phyloP scores from a whole-genome alignment of 2,113 vertebrate species.

The Fregata magnificens region DNA sequence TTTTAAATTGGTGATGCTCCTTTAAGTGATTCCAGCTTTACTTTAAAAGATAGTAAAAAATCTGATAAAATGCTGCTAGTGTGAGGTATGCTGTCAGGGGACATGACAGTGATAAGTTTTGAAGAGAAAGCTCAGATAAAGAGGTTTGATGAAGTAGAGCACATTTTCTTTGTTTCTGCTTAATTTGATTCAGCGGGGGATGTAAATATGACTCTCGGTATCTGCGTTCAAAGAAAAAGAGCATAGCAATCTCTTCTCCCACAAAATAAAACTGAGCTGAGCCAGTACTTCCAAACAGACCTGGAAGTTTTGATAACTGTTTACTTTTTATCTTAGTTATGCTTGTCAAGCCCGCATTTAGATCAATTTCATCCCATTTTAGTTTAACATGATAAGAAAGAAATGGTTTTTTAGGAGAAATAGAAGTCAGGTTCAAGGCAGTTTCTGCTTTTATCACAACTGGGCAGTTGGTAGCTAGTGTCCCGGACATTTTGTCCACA shows the following conservation, averaged over 20 bases:
- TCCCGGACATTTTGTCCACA: not conserved
- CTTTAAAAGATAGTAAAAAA: not conserved
- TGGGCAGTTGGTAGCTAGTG: not conserved
- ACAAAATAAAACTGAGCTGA: not conserved
- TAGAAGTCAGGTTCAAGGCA: not conserved
- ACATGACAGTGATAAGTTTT: not conserved
- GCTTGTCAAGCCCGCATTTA: not conserved
- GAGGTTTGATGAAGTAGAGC: not conserved
- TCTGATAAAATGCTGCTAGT: not conserved
- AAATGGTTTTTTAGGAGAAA: not conserved
- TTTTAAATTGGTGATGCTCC: not conserved
- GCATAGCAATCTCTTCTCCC: not conserved
- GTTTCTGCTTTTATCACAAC: not conserved
- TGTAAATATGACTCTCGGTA: not conserved
- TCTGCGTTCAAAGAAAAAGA: not conserved
- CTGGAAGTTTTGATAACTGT: not conserved
- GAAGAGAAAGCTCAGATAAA: conserved; percentile 11
- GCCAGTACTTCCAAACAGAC: not conserved
- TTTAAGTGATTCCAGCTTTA: not conserved
- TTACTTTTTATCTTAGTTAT: not conserved
- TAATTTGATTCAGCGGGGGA: conserved; percentile 11
- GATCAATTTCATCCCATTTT: not conserved
- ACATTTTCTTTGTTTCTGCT: conserved; percentile 35
- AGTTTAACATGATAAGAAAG: not conserved
- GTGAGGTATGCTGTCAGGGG: not conserved